Percentiles rank a stretch among this genome's conserved stretches.
Evolutionary conservation across 2,113 vertebrate genomes (phyloP).

Genomic region (Ctenodactylus gundi): DNA sequence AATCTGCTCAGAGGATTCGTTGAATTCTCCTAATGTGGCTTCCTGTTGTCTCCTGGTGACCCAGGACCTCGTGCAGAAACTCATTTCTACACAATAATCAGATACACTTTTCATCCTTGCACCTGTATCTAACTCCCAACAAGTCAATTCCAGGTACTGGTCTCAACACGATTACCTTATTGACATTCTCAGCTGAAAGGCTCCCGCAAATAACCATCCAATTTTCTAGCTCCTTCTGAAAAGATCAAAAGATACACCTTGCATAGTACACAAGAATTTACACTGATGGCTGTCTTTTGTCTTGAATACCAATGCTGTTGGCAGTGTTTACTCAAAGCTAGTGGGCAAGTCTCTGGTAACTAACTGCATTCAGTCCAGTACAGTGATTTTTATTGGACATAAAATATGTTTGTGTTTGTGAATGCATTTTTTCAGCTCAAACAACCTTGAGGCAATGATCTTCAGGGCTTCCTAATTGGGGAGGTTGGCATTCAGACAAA

Average conservation of each 20-base stretch:
- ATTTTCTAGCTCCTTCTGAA: constrained; percentile 86
- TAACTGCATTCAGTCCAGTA: constrained; percentile 72
- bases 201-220: constrained; percentile 85
- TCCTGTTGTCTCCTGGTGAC: neutral
- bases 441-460: constrained; percentile 80
- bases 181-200: constrained; percentile 85
- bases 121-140: constrained; percentile 79
- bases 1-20: constrained; percentile 28
- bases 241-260: constrained; percentile 87
- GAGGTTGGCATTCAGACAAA: constrained; percentile 74
- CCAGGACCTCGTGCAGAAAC: constrained; percentile 57
- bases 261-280: constrained; percentile 85
- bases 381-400: constrained; percentile 67
- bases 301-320: constrained; percentile 83
- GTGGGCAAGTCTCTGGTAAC: constrained; percentile 76
- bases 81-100: constrained; percentile 77
- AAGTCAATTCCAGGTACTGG: constrained; percentile 81
- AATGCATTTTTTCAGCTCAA: constrained; percentile 79
- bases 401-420: constrained; percentile 76
- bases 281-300: constrained; percentile 82
- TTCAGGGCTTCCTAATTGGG: constrained; percentile 83
- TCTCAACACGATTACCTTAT: constrained; percentile 86
- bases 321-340: constrained; percentile 76
- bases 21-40: constrained; percentile 42
- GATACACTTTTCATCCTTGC: constrained; percentile 76